phyloP scores from a whole-genome alignment of 2,797 vertebrate genomes.

The Typhlichthys subterraneus region DNA sequence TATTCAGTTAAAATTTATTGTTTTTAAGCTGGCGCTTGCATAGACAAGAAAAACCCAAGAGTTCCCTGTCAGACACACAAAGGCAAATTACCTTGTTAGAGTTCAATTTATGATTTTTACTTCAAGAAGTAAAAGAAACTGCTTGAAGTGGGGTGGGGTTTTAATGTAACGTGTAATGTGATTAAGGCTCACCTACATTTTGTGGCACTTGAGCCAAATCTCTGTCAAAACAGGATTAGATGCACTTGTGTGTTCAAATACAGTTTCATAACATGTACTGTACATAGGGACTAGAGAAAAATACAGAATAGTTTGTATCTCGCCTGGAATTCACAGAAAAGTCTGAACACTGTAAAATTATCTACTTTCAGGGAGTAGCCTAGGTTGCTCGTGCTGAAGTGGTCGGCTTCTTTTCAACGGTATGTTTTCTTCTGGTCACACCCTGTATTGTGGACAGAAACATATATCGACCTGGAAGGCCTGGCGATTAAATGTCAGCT shows the following conservation, averaged over 20 bases:
- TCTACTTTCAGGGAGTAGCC: slow-evolving; percentile 55
- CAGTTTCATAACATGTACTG: slow-evolving; percentile 15
- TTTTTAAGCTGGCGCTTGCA: slow-evolving; percentile 9
- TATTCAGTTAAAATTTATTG: slow-evolving; percentile 1
- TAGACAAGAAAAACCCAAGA: slow-evolving; percentile 18
- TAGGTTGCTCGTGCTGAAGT: slow-evolving; percentile 51
- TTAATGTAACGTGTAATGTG: neutral
- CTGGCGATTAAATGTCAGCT: neutral
- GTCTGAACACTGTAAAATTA: slow-evolving; percentile 58
- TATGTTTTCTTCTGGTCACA: slow-evolving; percentile 49
- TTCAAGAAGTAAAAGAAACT: no score
- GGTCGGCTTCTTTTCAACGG: slow-evolving; percentile 57
- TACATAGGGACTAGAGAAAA: slow-evolving; percentile 16
- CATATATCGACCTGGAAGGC: slow-evolving; percentile 11
- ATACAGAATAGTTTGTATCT: slow-evolving; percentile 12
- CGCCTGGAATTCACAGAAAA: slow-evolving; percentile 19
- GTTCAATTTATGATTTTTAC: slow-evolving; percentile 23
- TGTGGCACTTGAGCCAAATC: slow-evolving; percentile 34
- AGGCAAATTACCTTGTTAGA: slow-evolving; percentile 15
- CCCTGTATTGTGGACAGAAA: slow-evolving; percentile 40
- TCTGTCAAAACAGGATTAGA: slow-evolving; percentile 60
- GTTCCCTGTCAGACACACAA: slow-evolving; percentile 32
- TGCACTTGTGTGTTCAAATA: slow-evolving; percentile 42
- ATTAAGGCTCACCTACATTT: slow-evolving; percentile 33
- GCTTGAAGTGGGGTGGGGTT: neutral